Percentiles rank a stretch among this genome's conserved stretches.
Conservation (phyloP, 2,888 invertebrate species). For the Hesperia comma region DNA sequence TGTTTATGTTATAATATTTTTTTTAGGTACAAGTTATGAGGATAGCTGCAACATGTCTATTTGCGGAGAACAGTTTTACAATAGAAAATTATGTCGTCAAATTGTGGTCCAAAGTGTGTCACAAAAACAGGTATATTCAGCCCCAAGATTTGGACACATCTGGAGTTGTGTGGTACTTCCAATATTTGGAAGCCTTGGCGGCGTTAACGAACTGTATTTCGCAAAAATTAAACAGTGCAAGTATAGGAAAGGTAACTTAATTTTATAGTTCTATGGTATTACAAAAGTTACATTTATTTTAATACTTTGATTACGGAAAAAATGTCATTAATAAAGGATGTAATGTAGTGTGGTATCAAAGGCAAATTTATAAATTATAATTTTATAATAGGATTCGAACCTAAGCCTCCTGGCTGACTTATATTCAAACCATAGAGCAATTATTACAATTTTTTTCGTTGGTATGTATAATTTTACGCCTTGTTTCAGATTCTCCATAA, state of each 20-base stretch:
- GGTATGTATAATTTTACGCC: no score
- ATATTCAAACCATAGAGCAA: no score
- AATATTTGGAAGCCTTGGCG: slow-evolving; percentile 57
- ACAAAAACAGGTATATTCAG: slow-evolving; percentile 45
- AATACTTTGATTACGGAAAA: no score
- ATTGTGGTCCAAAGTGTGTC: slow-evolving; percentile 62
- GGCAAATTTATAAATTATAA: no score
- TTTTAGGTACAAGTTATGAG: slow-evolving; percentile 61
- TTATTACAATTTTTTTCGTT: no score
- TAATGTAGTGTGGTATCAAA: no score
- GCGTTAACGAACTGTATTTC: slow-evolving; percentile 52
- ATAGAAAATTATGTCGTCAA: slow-evolving; percentile 52
- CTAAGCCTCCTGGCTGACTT: no score
- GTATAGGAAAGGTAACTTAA: slow-evolving; percentile 56
- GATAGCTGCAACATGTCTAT: slow-evolving; percentile 58
- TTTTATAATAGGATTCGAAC: no score
- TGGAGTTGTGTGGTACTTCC: slow-evolving; percentile 56
- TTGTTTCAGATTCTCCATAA: slow-evolving; percentile 61
- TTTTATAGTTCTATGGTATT: not conserved
- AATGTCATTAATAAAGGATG: no score
- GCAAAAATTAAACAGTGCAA: slow-evolving; percentile 46
- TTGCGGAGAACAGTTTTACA: slow-evolving; percentile 46
- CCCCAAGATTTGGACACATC: slow-evolving; percentile 45
- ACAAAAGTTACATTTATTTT: not conserved
- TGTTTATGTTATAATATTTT: slow-evolving; percentile 22